Evolutionary conservation across 1,140 invertebrate species (phyloP).

Genomic region (Hydropsyche tenuis): DNA sequence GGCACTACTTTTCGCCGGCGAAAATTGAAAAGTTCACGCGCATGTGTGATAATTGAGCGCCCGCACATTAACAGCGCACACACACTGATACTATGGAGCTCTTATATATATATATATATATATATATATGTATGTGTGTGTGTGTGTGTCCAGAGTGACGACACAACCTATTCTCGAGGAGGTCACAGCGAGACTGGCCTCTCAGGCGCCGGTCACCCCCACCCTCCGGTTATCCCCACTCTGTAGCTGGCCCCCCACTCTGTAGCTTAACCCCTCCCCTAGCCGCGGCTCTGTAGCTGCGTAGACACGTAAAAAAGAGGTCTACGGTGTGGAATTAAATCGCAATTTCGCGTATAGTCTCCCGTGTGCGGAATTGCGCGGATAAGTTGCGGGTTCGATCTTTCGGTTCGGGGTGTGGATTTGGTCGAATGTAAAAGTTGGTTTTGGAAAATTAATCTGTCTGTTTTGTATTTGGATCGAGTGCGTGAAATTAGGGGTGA

Average conservation of each 20-base stretch:
- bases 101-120: neutral
- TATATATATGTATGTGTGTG: neutral
- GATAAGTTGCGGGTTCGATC: neutral
- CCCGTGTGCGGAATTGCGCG: neutral
- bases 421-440: no score
- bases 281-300: neutral
- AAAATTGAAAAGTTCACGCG: no score
- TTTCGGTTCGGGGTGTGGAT: no score
- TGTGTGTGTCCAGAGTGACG: neutral
- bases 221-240: neutral
- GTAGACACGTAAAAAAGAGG: constrained; percentile 2
- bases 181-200: neutral
- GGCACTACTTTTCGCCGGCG: no score
- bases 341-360: neutral
- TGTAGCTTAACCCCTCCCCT: neutral
- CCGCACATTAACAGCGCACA: no score
- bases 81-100: no score
- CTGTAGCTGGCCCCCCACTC: neutral
- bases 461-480: no score
- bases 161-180: neutral
- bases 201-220: constrained; percentile 10
- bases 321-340: constrained; percentile 24
- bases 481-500: no score
- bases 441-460: no score
- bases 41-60: no score